Evolutionary conservation across 2,797 vertebrate species (phyloP), one percentile per base, ranked within the genome.

Genomic region (Anolis apletophallus): DNA sequence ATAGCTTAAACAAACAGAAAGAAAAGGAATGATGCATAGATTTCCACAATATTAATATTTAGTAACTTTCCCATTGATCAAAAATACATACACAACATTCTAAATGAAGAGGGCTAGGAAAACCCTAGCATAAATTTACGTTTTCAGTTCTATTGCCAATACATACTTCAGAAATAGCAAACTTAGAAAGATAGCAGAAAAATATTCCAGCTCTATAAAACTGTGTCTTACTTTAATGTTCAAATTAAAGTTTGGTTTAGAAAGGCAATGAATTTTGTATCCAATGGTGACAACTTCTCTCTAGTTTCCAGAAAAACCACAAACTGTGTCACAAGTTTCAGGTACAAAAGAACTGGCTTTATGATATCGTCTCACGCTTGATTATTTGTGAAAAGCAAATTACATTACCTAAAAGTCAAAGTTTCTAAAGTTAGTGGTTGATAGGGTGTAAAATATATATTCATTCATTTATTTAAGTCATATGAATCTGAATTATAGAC

Each of bases 1-100:
- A 52, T 34, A 26, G 88, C 92, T 92, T 91, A 90, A 93, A 90
- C 72, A 68, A 82, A 79, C 23, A 87, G 17, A 50, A 50, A 9
- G 26, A 29, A n/a, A 3, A 16, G 23, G 5, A 5, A 19, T 9
- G 29, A 16, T 36, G 50, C 36, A n/a, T 14, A 57, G 34, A 13
- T 26, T 12, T 46, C 19, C n/a, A 73, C 40, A 59, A 19, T 61
- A 23, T 21, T 64, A 32, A 85, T 90, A 72, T 67, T 26, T 80
- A 88, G 34, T 29, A 81, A 83, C 85, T 36, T 80, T 86, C 61
- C n/a, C 9, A 81, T 46, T 50, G 50, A 50, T 69, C 55, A 78
- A 77, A 77, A 36, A n/a, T 21, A 57, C 69, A 69, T 26, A 50
- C 54, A 36, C 57, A 78, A 83, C 29, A 79, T 52, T 78, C 23